Conservation (phyloP, 2,113 vertebrate species). For the Corythaixoides concolor region DNA sequence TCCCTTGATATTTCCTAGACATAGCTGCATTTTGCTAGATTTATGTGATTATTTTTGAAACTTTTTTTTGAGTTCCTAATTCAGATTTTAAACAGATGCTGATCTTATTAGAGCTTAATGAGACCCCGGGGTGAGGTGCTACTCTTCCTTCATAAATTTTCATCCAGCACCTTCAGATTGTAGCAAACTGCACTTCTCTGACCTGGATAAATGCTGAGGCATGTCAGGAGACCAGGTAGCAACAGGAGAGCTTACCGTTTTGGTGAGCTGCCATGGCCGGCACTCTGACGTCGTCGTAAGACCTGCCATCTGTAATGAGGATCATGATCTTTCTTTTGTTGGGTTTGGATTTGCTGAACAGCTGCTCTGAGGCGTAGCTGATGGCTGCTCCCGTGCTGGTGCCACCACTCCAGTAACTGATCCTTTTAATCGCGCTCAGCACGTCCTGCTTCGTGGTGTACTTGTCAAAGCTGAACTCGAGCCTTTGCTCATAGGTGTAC, state of each 20-base stretch:
- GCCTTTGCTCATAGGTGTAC: conserved; percentile 96
- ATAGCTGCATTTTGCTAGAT: neutral
- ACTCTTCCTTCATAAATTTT: neutral
- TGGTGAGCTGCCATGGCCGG: conserved; percentile 86
- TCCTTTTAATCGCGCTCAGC: conserved; percentile 87
- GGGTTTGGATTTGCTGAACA: conserved; percentile 95
- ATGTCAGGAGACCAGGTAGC: neutral
- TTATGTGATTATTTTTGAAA: neutral
- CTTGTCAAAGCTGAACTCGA: conserved; percentile 92
- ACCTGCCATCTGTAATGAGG: conserved; percentile 94
- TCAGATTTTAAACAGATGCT: neutral
- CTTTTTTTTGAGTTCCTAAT: neutral
- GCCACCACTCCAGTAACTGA: conserved; percentile 96
- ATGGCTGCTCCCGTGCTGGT: conserved; percentile 97
- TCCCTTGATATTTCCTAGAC: neutral
- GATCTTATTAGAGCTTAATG: neutral
- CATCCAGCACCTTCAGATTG: neutral
- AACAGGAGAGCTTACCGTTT: conserved; percentile 77
- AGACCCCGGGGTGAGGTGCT: neutral
- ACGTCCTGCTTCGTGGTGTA: conserved; percentile 87
- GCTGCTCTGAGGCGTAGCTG: conserved; percentile 86
- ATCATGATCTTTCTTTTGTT: conserved; percentile 98
- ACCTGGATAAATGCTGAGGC: neutral
- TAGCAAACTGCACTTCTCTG: neutral
- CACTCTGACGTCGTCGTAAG: conserved; percentile 89